These are phyloP conservation scores for Bombycilla garrulus DNA, from an alignment of 2,113 vertebrate genomes.

Conservation along the genomic window DNA sequence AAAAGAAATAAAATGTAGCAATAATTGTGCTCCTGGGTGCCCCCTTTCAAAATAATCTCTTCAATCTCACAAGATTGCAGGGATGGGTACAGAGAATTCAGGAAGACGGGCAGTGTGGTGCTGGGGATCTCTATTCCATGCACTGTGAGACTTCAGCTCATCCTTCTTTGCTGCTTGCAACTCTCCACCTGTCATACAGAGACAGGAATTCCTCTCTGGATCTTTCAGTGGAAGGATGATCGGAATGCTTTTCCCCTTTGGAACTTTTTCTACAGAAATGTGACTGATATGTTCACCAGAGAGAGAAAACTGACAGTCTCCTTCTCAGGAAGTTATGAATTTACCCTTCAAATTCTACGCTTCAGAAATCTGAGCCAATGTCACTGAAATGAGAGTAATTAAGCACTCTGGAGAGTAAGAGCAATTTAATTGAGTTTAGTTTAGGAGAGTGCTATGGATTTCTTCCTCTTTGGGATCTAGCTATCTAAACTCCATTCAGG, in stretches of 20 bases:
- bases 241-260: background rate
- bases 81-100: accelerated
- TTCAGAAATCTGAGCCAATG: background rate
- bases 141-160: background rate
- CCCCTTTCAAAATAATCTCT: background rate
- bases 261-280: background rate
- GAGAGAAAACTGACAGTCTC: background rate
- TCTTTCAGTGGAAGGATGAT: background rate
- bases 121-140: background rate
- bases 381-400: background rate
- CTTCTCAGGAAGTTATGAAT: background rate
- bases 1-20: background rate
- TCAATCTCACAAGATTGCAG: too few species aligned
- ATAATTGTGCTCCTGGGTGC: background rate
- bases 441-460: background rate
- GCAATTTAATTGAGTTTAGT: background rate
- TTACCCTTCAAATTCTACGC: background rate
- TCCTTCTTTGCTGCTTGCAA: background rate
- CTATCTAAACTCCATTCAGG: background rate
- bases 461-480: background rate
- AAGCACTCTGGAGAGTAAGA: background rate
- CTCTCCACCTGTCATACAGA: background rate
- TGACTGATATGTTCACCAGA: background rate
- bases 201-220: background rate
- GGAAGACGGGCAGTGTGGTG: background rate